Evolutionary conservation across 2,888 invertebrate species (phyloP), one percentile per base, ranked within the genome.

Genomic region (Pollenia angustigena): DNA sequence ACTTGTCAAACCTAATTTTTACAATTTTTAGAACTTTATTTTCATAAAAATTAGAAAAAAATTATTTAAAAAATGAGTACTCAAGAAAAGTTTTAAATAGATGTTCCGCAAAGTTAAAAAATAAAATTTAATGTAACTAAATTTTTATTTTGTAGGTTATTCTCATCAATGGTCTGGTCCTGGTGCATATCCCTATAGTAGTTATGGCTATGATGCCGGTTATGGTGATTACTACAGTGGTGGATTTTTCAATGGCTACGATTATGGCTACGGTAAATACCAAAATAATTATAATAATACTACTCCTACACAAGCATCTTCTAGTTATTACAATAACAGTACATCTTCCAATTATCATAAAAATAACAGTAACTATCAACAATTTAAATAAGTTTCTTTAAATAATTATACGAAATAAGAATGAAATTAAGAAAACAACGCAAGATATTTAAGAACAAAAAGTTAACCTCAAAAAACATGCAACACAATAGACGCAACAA

Each of bases 141-240:
- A 32, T 32, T 32, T 44, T 42, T 56, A 54, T 78, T 75, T 88
- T 83, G 62, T 85, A 93, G 93, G 91, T 88, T 93, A 92, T 89
- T 90, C 91, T 66, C 91, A 91, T 89, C 92, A 89, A 87, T 94
- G 94, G 90, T 94, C 94, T 89, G 94, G 94, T 78, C 93, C 93
- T 90, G 94, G 96, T 11, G 96, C 96, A 50, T 95, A 96, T 87
- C 96, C 96, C 6, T 95, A 96, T 90, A 95, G 96, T 89, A 95
- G 96, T 90, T 96, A 95, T 58, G 93, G 95, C 88, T 95, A 95
- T 91, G 90, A 92, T 89, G 89, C 91, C 88, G 95, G 95, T 90
- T 95, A 96, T 90, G 96, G 96, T 93, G 96, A 96, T 90, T 97
- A 97, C 93, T 96, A 97, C 94, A 95, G 95, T 92, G 92, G 92